Conservation (phyloP, 2,797 vertebrate species). For the Glossophaga mutica region DNA sequence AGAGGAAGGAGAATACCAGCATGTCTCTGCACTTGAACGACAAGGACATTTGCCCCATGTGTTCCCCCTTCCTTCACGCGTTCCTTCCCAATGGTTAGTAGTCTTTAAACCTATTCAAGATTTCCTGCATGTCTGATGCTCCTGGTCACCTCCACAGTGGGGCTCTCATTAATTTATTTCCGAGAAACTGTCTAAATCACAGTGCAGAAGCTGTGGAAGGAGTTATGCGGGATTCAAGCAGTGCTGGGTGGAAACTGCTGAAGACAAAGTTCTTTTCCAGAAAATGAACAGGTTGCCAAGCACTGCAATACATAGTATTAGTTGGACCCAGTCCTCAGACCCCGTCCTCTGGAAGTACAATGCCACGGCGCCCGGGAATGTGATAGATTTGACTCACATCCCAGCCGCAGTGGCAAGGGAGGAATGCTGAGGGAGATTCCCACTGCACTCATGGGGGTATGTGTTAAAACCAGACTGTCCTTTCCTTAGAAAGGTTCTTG, state of each 20-base stretch:
- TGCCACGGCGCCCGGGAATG: neutral
- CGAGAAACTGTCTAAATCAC: constrained; percentile 33
- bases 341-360: neutral
- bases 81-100: neutral
- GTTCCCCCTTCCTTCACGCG: neutral
- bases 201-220: neutral
- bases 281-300: neutral
- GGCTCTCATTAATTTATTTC: constrained; percentile 34
- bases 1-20: constrained; percentile 66
- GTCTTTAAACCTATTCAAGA: constrained; percentile 13
- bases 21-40: constrained; percentile 48
- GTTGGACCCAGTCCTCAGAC: neutral
- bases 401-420: neutral
- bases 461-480: neutral
- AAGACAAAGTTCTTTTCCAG: constrained; percentile 12
- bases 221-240: neutral
- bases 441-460: too few species aligned
- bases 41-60: neutral
- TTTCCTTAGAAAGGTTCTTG: neutral
- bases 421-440: fast-evolving
- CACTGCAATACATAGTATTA: neutral
- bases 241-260: neutral
- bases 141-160: neutral
- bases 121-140: neutral
- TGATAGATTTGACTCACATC: neutral